These are phyloP conservation scores for Aphidoletes aphidimyza DNA, from an alignment of 2,888 invertebrate species.

Conservation along the genomic window DNA sequence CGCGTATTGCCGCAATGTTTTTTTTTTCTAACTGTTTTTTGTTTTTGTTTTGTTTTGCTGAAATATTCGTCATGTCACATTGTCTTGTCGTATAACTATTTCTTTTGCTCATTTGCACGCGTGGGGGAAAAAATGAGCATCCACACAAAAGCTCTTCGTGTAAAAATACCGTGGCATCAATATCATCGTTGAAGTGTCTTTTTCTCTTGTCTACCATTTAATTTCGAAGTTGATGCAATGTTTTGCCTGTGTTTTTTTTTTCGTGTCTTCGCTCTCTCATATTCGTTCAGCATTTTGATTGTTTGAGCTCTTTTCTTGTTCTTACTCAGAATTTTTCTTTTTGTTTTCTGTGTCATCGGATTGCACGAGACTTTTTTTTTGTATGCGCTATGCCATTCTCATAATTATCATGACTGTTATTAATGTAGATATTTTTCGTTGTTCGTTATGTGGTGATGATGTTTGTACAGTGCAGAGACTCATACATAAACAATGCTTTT, in stretches of 20 bases:
- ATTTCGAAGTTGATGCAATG: background rate
- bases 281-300: slow-evolving; percentile 1
- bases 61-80: background rate
- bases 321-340: too few species aligned
- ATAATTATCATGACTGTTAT: slow-evolving; percentile 43
- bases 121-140: background rate
- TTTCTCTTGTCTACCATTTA: slow-evolving; percentile 9
- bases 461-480: background rate
- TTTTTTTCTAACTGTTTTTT: too few species aligned
- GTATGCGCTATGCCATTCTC: slow-evolving; percentile 2
- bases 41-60: background rate
- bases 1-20: background rate
- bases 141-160: background rate
- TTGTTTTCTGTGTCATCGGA: background rate
- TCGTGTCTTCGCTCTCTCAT: background rate
- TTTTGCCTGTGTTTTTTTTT: background rate
- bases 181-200: background rate
- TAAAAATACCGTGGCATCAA: background rate
- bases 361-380: background rate
- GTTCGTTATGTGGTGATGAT: background rate
- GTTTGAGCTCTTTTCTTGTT: background rate
- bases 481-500: slow-evolving; percentile 1
- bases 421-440: slow-evolving; percentile 24
- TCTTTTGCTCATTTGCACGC: background rate
- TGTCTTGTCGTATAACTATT: slow-evolving; percentile 6